A percentile compares a stretch with the other conserved stretches of the same genome.
Conservation (phyloP, 23 tunicate genomes). For the Oikopleura albicans region DNA sequence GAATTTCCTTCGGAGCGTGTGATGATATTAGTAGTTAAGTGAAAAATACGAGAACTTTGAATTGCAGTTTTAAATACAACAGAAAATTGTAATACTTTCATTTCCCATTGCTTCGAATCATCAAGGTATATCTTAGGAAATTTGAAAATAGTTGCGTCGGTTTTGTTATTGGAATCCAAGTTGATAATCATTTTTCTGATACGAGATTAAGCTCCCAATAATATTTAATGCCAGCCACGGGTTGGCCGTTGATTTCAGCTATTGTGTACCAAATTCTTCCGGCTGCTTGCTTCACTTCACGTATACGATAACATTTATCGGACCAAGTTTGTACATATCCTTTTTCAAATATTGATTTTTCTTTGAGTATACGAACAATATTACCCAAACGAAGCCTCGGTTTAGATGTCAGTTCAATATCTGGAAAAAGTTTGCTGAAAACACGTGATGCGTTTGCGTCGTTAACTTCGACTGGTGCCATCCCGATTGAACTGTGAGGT, state of each 20-base stretch:
- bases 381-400: neutral
- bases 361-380: neutral
- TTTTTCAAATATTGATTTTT: neutral
- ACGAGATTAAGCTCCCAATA: neutral
- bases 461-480: neutral
- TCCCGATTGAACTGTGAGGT: neutral
- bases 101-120: no score
- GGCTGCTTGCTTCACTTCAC: neutral
- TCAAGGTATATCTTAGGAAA: no score
- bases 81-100: neutral
- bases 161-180: neutral
- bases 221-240: neutral
- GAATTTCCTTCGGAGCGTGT: neutral
- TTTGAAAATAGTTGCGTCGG: no score
- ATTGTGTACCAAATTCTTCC: conserved; percentile 4
- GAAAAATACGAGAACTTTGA: neutral
- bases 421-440: neutral
- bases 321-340: neutral
- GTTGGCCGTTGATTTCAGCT: neutral
- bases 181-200: neutral
- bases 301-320: neutral
- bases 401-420: neutral
- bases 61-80: neutral
- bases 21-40: neutral
- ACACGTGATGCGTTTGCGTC: neutral